Percentiles rank a stretch among this genome's conserved stretches.
These are phyloP conservation scores for Lindbergichthys nudifrons DNA, from an alignment of 2,797 vertebrate genomes.

Conservation along the genomic window DNA sequence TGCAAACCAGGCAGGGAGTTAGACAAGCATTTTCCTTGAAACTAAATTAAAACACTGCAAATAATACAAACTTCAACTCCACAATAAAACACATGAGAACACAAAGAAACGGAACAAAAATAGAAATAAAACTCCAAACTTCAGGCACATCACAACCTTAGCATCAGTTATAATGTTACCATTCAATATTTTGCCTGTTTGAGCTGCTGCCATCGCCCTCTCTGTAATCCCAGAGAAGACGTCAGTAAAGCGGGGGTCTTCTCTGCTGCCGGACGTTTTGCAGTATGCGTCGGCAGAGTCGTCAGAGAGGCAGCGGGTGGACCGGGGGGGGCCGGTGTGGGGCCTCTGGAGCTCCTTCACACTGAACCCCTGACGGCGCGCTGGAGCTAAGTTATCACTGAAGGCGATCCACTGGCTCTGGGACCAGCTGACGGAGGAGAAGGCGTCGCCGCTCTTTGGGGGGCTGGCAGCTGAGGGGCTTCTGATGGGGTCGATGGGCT, in stretches of 20 bases:
- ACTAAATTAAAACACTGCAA: conserved; percentile 21
- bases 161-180: conserved; percentile 82
- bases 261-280: conserved; percentile 70
- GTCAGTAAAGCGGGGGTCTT: conserved; percentile 74
- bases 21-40: conserved; percentile 14
- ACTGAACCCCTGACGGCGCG: conserved; percentile 55
- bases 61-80: conserved; percentile 7
- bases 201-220: conserved; percentile 49
- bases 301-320: conserved; percentile 80
- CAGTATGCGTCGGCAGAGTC: conserved; percentile 78
- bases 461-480: conserved; percentile 58
- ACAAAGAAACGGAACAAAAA: conserved; percentile 30
- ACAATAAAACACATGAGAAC: conserved; percentile 24
- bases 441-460: conserved; percentile 73
- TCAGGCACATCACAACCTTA: conserved; percentile 51
- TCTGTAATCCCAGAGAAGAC: conserved; percentile 78
- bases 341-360: conserved; percentile 75
- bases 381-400: conserved; percentile 78
- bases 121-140: conserved; percentile 51
- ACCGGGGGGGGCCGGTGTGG: conserved; percentile 69
- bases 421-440: conserved; percentile 78
- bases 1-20: conserved; percentile 48
- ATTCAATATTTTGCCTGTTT: conserved; percentile 78
- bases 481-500: conserved; percentile 59
- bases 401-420: conserved; percentile 89